These are phyloP conservation scores for Scaptomyza reducta DNA, from an alignment of 2,888 invertebrate species.

Conservation along the genomic window DNA sequence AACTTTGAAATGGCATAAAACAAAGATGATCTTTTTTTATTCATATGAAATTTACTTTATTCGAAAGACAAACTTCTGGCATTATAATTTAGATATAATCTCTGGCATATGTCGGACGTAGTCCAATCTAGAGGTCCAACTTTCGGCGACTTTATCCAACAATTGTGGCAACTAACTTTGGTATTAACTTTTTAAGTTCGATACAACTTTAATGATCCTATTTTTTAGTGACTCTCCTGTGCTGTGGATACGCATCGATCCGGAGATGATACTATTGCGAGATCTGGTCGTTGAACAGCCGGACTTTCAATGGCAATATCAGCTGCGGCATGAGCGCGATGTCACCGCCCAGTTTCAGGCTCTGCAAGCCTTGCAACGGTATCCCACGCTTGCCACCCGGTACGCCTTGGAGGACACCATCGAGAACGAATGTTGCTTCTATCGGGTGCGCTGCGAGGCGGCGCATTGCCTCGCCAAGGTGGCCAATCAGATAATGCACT, in stretches of 20 bases:
- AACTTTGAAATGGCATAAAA: no score
- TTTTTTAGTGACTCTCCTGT: conserved; percentile 95
- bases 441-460: conserved; percentile 95
- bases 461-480: conserved; percentile 96
- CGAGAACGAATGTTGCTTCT: conserved; percentile 96
- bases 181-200: no score
- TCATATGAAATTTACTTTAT: no score
- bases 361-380: conserved; percentile 92
- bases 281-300: conserved; percentile 96
- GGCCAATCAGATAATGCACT: conserved; percentile 95
- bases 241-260: conserved; percentile 98
- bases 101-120: no score
- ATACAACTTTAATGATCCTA: no score
- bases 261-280: conserved; percentile 95
- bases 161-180: no score
- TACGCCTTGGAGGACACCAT: conserved; percentile 96
- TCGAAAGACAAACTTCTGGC: no score
- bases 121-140: no score
- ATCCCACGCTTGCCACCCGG: conserved; percentile 94
- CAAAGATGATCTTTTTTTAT: no score
- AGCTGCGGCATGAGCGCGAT: conserved; percentile 97
- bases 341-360: conserved; percentile 97
- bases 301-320: conserved; percentile 99
- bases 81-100: no score
- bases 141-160: no score